Base-by-base conservation (phyloP, 64 coral and sea anemone species). In the Dendronephthya gigantea region DNA sequence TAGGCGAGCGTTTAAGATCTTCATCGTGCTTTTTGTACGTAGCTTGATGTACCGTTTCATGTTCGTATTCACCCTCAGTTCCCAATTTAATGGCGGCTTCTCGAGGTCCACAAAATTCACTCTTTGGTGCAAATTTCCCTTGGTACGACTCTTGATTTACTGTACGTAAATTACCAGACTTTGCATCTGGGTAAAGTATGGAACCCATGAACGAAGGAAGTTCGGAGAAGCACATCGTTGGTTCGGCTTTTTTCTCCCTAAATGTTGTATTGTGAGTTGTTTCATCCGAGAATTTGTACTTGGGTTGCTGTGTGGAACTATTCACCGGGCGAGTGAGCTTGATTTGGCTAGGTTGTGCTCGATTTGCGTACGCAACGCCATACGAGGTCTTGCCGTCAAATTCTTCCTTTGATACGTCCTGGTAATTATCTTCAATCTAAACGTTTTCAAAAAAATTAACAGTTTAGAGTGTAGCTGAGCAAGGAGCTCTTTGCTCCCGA, bases 71-170 rank as follows among this genome's bases (percentile, higher is more conserved):
- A 50, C 95, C 95, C 82, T 98, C 95, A 31, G 76, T 88, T 35
- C 95, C 95, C 59, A 98, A 91, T 6, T 83, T 90, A 40, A 93
- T 82, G 41, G 91, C 87, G 74, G 59, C 56, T 70, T 91, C 27
- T 41, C 52, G 49, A 37, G 92, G 87, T 51, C 85, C 83, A 30
- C 86, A 85, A 32, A 82, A 50, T 19, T 90, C 65, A 81, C 92
- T 82, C 30, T 88, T 52, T 75, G 89, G 70, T n/a, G 92, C 87
- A 52, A 88, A 98, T 40, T 92, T 98, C 4, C 95, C 95, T 50
- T 89, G 90, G 79, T 93, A 98, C 9, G 91, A 90, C 38, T 93
- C 92, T 90, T 98, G 95, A 48, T 98, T 98, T 74, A 86, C 88
- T 30, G 95, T 98, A 40, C 87, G 93, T 2, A 93, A 62, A 41